phyloP scores from a whole-genome alignment of 1,140 invertebrate genomes.

The Helicorthomorpha holstii region DNA sequence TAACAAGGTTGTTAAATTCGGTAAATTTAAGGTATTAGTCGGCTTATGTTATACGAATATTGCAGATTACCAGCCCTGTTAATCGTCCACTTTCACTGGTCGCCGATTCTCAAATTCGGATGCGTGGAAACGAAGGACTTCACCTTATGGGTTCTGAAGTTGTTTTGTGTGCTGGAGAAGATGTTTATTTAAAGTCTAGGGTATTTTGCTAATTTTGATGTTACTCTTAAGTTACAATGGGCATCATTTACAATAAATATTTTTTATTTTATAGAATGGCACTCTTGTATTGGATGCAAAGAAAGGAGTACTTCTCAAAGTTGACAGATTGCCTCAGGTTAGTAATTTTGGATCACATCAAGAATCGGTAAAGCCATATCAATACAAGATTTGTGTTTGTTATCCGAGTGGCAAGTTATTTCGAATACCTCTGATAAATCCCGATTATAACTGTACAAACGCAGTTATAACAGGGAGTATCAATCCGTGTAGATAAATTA shows the following conservation, averaged over 20 bases:
- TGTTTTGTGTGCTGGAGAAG: slow-evolving; percentile 2
- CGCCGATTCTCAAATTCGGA: neutral
- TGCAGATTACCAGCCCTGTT: slow-evolving; percentile 5
- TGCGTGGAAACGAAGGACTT: slow-evolving; percentile 4
- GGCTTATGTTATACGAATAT: neutral
- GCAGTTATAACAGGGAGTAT: too few species aligned
- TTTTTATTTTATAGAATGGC: slow-evolving; percentile 5
- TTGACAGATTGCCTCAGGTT: slow-evolving; percentile 3
- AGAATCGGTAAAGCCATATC: slow-evolving; percentile 8
- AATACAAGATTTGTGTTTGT: slow-evolving; percentile 20
- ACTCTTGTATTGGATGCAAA: neutral
- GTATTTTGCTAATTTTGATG: neutral
- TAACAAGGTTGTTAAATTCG: neutral
- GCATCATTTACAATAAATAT: neutral
- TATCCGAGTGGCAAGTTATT: slow-evolving; percentile 17
- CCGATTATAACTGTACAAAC: slow-evolving; percentile 13
- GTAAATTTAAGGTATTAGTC: neutral
- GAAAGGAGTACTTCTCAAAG: neutral
- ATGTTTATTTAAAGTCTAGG: slow-evolving; percentile 2
- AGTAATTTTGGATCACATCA: too few species aligned
- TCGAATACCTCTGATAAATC: slow-evolving; percentile 14
- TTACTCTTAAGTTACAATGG: neutral
- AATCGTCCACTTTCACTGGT: neutral
- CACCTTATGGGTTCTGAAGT: neutral
- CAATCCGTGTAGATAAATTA: too few species aligned